Base-by-base conservation (phyloP, 2,113 vertebrate species). In the Python bivittatus region DNA sequence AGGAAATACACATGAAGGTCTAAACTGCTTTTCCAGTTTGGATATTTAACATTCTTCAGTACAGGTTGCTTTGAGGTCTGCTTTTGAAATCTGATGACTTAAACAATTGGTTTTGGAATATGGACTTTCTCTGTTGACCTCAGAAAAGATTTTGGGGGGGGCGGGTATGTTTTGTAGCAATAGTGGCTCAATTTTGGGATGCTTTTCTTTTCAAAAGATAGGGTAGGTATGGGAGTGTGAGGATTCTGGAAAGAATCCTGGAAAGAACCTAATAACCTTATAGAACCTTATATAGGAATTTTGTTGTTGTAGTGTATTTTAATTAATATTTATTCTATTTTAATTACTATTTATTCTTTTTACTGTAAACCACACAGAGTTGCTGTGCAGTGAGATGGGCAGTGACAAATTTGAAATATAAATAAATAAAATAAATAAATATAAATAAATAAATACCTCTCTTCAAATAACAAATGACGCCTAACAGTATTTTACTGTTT, bases 71-170 rank as follows among this genome's bases (percentile, higher is more conserved):
- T 85, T 91, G 9, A 79, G 25, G 23, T 89, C 4, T 87, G 44
- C 54, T 22, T 92, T 93, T 93, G 53, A 92, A 91, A 83, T 88
- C n/a, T 88, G 53, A 4, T n/a, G 23, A 88, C 38, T 48, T 53
- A 23, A 88, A 60, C 84, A 84, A 4, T 88, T 10, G 53, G 13
- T 91, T 84, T 61, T 84, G 33, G 72, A 84, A 90, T 90, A 44
- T 84, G 72, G 68, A 27, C 7, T 20, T 58, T 56, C n/a, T 58
- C 27, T 88, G 8, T 57, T 92, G 64, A 83, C 17, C 13, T 90
- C 38, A 54, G 33, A 27, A 92, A 79, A 79, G 22, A 25, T 15
- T 72, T 68, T 15, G 15, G n/a, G 25, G 25, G 29, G 11, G 15
- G 20, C 27, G 54, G 23, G 9, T 85, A 17, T 22, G 3, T 60